phyloP scores from a whole-genome alignment of 2,113 vertebrate genomes.

The Amblyornis subalaris region DNA sequence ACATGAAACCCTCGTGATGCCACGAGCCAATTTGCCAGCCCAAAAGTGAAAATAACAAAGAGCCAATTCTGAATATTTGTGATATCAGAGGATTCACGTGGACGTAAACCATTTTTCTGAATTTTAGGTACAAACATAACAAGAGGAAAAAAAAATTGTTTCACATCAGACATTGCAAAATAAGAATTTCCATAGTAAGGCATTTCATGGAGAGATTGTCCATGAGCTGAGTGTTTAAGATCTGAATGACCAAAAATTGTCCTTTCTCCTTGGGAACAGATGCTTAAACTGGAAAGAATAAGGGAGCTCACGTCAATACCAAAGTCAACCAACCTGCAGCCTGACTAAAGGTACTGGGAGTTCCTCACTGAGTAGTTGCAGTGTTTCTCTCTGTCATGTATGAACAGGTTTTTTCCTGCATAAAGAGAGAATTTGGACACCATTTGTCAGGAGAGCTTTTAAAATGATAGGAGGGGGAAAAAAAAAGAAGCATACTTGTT shows the following conservation, averaged over 20 bases:
- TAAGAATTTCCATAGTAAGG: not conserved
- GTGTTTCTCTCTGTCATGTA: not conserved
- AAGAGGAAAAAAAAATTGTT: not conserved
- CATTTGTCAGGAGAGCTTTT: not conserved
- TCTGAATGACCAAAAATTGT: not conserved
- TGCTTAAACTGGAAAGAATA: not conserved
- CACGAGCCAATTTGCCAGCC: not conserved
- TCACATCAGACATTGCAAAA: not conserved
- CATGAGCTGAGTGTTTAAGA: not conserved
- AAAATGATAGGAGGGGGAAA: not conserved
- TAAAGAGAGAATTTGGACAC: not conserved
- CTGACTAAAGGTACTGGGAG: not conserved
- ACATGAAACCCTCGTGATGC: not conserved
- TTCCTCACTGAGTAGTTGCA: not conserved
- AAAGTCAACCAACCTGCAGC: not conserved
- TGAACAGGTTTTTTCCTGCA: not conserved
- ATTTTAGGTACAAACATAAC: not conserved
- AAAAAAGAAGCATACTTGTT: not conserved
- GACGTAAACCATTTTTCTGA: fast-evolving
- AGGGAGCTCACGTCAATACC: not conserved
- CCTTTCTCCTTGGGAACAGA: not conserved
- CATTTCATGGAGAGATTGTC: not conserved
- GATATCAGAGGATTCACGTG: not conserved
- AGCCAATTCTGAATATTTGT: not conserved
- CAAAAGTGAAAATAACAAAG: not conserved